Evolutionary conservation across 2,888 invertebrate species (phyloP).

Genomic region (Andrena chrysosceles): DNA sequence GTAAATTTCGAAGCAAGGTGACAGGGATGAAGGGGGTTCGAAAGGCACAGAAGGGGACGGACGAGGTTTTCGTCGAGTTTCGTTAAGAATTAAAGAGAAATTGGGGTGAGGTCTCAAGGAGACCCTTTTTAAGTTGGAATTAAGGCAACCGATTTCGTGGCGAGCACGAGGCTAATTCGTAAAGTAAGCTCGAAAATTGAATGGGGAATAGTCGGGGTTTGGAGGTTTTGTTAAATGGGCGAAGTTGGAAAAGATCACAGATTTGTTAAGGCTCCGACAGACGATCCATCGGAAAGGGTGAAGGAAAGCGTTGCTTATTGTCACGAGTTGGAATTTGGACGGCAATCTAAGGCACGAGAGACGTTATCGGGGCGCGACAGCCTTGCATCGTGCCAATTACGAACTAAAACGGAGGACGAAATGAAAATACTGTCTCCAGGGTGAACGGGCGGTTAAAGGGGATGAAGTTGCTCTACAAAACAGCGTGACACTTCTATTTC

Average conservation of each 20-base stretch:
- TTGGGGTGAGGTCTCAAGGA: conserved; percentile 25
- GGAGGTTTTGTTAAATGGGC: background rate
- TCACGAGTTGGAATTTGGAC: conserved; percentile 75
- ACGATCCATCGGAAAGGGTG: conserved; percentile 23
- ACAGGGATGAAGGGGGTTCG: conserved; percentile 15
- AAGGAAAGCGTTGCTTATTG: conserved; percentile 66
- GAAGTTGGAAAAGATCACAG: conserved; percentile 55
- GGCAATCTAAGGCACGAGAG: conserved; percentile 78
- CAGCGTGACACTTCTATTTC: background rate
- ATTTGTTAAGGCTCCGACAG: conserved; percentile 56
- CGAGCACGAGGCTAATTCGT: conserved; percentile 31
- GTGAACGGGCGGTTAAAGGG: background rate
- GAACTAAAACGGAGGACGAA: background rate
- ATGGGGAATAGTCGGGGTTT: conserved; percentile 18
- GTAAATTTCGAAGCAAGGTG: conserved; percentile 30
- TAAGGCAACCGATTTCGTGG: conserved; percentile 62
- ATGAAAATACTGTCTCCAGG: background rate
- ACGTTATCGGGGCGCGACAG: conserved; percentile 72
- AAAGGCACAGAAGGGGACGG: conserved; percentile 69
- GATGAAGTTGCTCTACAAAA: background rate
- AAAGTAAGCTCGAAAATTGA: conserved; percentile 51
- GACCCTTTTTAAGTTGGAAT: conserved; percentile 46
- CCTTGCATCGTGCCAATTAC: conserved; percentile 46
- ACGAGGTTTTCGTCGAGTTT: conserved; percentile 50
- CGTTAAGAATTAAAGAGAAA: conserved; percentile 35